Percentiles rank a stretch among this genome's conserved stretches.
Evolutionary conservation across 2,113 vertebrate genomes (phyloP).

Genomic region (Nycticebus coucang): DNA sequence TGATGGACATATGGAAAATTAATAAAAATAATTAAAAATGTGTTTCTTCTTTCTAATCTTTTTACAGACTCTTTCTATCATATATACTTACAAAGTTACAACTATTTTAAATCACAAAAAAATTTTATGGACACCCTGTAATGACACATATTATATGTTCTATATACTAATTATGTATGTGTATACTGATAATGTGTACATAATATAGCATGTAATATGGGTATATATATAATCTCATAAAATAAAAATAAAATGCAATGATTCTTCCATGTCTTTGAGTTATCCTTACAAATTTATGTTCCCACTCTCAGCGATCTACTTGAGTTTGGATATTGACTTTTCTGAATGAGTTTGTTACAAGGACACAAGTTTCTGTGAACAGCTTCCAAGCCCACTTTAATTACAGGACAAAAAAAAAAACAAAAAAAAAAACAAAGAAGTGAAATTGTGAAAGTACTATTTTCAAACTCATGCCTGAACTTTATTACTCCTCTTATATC

Average conservation of each 20-base stretch:
- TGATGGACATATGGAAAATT: no score
- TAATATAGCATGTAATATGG: not conserved
- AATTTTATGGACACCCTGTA: no score
- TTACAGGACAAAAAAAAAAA: constrained; percentile 55
- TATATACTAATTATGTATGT: not conserved
- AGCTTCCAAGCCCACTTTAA: constrained; percentile 50
- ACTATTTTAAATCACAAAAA: no score
- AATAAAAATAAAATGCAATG: not conserved
- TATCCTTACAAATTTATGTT: constrained; percentile 16
- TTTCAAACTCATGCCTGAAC: not conserved
- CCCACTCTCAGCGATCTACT: not conserved
- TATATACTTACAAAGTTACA: no score
- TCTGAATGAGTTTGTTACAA: constrained; percentile 48
- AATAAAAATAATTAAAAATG: no score
- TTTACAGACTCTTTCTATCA: no score
- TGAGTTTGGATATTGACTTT: constrained; percentile 13
- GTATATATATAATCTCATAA: not conserved
- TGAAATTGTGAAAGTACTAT: not conserved
- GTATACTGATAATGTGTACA: not conserved
- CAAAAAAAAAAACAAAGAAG: not conserved
- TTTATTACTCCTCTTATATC: not conserved
- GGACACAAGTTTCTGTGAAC: not conserved
- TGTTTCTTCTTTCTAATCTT: no score
- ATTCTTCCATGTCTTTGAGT: not conserved
- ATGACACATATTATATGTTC: not conserved